phyloP scores from a whole-genome alignment of 2,113 vertebrate genomes.

The Malurus alboscapulatus region DNA sequence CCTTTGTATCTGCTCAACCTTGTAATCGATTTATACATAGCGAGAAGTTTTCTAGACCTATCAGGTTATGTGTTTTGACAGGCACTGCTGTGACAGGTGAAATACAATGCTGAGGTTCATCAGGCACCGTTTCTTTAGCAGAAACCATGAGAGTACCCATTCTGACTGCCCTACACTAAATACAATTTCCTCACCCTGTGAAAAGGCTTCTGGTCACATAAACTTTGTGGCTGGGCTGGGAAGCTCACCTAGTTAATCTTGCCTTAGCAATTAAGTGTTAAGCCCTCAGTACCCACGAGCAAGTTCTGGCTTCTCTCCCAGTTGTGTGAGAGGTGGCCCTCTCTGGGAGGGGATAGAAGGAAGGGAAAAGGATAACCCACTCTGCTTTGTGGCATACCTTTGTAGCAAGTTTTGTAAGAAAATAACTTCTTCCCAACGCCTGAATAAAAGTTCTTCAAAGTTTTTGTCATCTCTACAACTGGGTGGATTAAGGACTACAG shows the following conservation, averaged over 20 bases:
- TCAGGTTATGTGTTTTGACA: neutral
- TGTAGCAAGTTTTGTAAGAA: neutral
- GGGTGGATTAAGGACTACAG: neutral
- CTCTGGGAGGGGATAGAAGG: neutral
- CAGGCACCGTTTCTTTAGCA: neutral
- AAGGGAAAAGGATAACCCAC: neutral
- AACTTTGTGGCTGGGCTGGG: neutral
- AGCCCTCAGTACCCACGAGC: rapidly evolving
- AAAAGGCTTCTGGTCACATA: neutral
- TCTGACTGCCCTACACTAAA: neutral
- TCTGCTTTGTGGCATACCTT: neutral
- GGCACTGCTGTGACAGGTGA: neutral
- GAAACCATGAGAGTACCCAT: neutral
- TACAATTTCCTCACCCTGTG: neutral
- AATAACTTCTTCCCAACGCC: neutral
- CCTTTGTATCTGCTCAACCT: neutral
- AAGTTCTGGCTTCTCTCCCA: neutral
- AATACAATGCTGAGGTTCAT: neutral
- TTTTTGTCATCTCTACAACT: neutral
- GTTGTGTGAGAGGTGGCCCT: rapidly evolving
- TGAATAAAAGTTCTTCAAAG: neutral
- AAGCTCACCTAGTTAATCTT: neutral
- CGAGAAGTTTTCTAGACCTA: neutral
- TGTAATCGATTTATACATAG: neutral
- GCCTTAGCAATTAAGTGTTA: neutral